phyloP scores from a whole-genome alignment of 2,113 vertebrate species.

The Hippoglossus stenolepis region DNA sequence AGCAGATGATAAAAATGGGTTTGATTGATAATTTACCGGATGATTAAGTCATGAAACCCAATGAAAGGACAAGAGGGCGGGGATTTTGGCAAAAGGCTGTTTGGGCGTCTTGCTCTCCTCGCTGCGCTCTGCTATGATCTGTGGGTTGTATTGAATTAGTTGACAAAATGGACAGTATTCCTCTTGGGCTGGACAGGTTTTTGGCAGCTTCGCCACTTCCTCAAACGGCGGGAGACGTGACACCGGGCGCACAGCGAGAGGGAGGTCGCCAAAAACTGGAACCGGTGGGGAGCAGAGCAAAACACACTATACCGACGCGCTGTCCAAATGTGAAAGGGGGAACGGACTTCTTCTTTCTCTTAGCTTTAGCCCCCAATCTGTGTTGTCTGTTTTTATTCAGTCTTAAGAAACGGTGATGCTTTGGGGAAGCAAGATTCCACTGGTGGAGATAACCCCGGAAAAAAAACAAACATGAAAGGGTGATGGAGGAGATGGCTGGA shows the following conservation, averaged over 20 bases:
- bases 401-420: not conserved
- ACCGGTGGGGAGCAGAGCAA: constrained; percentile 26
- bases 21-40: constrained; percentile 66
- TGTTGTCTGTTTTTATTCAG: not conserved
- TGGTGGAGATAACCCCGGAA: not conserved
- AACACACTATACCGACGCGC: constrained; percentile 9
- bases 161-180: constrained; percentile 42
- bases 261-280: constrained; percentile 35
- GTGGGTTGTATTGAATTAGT: constrained; percentile 15
- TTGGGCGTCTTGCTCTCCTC: not conserved
- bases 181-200: constrained; percentile 13
- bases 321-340: constrained; percentile 20
- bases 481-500: constrained; percentile 53
- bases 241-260: constrained; percentile 2
- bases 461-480: constrained; percentile 9
- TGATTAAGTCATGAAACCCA: constrained; percentile 59
- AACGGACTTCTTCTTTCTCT: not conserved
- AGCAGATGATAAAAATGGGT: constrained; percentile 46
- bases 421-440: constrained; percentile 11
- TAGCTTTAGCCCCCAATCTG: not conserved
- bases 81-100: constrained; percentile 30
- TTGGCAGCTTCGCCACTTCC: constrained; percentile 54
- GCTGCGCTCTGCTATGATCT: not conserved
- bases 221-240: constrained; percentile 51
- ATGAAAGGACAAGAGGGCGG: constrained; percentile 30